Evolutionary conservation across 2,113 vertebrate genomes (phyloP), one percentile per base, ranked within the genome.

Genomic region (Rhabdomys dilectus): DNA sequence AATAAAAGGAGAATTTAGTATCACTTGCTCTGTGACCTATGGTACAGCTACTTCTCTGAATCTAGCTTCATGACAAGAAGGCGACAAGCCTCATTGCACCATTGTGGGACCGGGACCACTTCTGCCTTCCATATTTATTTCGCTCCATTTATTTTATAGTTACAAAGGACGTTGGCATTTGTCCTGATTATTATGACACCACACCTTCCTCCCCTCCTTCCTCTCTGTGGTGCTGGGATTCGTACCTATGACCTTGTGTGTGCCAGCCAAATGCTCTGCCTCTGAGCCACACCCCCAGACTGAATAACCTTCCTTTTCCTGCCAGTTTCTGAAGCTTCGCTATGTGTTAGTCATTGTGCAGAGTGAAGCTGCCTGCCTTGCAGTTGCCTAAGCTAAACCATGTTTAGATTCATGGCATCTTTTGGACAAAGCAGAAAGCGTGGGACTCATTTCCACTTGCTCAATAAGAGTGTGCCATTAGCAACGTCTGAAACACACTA

Each of bases 41-140:
- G 26, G 48, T 45, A 56, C 56, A 11, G 29, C 64, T 5, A 60
- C 51, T 58, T 90, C 64, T 66, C 70, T 29, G 77, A 66, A 60
- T 19, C 77, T 64, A 7, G 22, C 45, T 66, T 82, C 56, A 39
- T 0, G 36, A 68, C 53, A 34, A 11, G 16, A 56, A 7, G n/a
- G 2, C 0, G 0, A 24, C 8, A 39, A 24, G 3, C 10, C 16
- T 1, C 19, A 4, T 36, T 1, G 31, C 21, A 9, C 21, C 39
- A 17, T 60, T 29, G 42, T 22, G 39, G 1, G 26, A 45, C 1
- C 5, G 7, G 31, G 16, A 31, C 68, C 73, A 56, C 48, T 58
- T 80, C 24, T 58, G 7, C 10, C 45, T 26, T 91, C 64, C 13
- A 34, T 56, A 7, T n/a, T 89, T n/a, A 11, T 36, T 36, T 60